These are phyloP conservation scores for Corythaixoides concolor DNA, from an alignment of 2,113 vertebrate species.

Conservation along the genomic window DNA sequence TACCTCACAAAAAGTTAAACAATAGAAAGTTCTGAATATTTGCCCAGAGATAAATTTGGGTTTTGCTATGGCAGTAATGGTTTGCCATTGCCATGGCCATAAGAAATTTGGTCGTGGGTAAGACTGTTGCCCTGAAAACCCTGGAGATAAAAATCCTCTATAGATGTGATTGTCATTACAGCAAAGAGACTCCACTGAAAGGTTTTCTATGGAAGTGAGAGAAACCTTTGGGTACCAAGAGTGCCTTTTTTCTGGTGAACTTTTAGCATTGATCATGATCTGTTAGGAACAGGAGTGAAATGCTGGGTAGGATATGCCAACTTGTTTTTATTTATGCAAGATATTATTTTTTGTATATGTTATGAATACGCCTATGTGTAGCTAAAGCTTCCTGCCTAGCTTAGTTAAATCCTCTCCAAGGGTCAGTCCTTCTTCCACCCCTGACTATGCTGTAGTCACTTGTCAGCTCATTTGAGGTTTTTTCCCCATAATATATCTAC, in stretches of 20 bases:
- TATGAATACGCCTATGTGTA: neutral
- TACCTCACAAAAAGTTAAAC: neutral
- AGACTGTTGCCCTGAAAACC: neutral
- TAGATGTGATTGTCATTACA: neutral
- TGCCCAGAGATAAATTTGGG: neutral
- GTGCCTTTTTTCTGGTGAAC: neutral
- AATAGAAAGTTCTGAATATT: neutral
- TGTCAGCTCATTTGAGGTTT: neutral
- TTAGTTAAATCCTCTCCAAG: neutral
- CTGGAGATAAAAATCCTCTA: neutral
- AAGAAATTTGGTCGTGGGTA: neutral
- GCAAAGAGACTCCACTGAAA: neutral
- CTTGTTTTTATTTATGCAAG: neutral
- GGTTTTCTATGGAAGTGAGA: neutral
- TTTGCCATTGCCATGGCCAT: neutral
- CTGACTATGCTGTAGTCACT: neutral
- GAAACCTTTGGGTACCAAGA: neutral
- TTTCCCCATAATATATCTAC: neutral
- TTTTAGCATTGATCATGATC: neutral
- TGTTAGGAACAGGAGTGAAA: neutral
- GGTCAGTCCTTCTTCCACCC: neutral
- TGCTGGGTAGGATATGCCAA: neutral
- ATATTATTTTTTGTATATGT: neutral
- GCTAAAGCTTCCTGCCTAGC: neutral
- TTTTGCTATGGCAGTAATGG: neutral